phyloP scores from a whole-genome alignment of 2,797 vertebrate species.

The Leuciscus waleckii region DNA sequence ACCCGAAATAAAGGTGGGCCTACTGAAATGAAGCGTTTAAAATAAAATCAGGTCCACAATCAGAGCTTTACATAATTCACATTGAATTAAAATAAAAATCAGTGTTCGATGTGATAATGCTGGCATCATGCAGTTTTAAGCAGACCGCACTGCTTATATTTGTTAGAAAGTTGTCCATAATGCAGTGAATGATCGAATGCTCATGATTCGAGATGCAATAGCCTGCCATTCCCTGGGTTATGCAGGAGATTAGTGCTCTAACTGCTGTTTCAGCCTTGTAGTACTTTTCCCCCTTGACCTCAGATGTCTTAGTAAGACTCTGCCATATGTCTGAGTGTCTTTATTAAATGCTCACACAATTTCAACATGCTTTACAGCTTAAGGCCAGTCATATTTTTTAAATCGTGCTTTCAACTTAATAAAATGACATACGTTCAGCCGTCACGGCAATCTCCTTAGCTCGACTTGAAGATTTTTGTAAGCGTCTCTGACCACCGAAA shows the following conservation, averaged over 20 bases:
- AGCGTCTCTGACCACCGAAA: conserved; percentile 40
- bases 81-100: background rate
- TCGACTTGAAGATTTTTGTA: conserved; percentile 47
- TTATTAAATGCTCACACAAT: conserved; percentile 49
- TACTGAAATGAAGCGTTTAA: background rate
- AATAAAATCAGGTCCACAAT: background rate
- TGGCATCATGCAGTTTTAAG: conserved; percentile 8
- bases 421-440: conserved; percentile 51
- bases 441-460: conserved; percentile 47
- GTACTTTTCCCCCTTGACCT: conserved; percentile 44
- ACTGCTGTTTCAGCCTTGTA: conserved; percentile 42
- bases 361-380: conserved; percentile 52
- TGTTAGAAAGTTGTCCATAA: conserved; percentile 9
- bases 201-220: conserved; percentile 47
- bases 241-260: conserved; percentile 41
- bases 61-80: background rate
- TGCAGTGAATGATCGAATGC: conserved; percentile 8
- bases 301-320: conserved; percentile 52
- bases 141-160: background rate
- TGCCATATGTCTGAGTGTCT: conserved; percentile 55
- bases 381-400: conserved; percentile 47
- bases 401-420: conserved; percentile 57
- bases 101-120: background rate
- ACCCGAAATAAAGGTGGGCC: background rate
- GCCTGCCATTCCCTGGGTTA: conserved; percentile 53